Percentiles rank a stretch among this genome's conserved stretches.
Conservation (phyloP, 1,140 invertebrate species). For the Lerema accius region DNA sequence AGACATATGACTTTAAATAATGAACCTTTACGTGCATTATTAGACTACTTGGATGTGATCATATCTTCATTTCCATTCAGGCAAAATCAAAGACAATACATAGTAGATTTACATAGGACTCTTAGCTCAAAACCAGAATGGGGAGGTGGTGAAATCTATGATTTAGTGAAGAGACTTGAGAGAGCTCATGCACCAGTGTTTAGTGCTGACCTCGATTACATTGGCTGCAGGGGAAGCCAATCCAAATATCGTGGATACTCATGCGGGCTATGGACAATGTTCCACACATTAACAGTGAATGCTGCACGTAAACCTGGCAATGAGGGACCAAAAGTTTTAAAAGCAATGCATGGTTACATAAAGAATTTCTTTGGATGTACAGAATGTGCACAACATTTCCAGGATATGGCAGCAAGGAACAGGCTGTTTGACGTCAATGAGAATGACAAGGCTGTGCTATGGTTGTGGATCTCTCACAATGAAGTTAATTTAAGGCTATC, state of each 20-base stretch:
- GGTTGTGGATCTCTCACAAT: constrained; percentile 98
- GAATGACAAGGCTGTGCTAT: constrained; percentile 91
- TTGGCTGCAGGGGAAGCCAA: constrained; percentile 92
- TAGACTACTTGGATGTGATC: constrained; percentile 88
- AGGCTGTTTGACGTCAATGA: constrained; percentile 87
- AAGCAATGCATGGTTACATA: constrained; percentile 94
- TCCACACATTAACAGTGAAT: constrained; percentile 96
- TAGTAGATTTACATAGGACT: constrained; percentile 83
- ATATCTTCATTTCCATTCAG: constrained; percentile 89
- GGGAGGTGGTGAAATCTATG: constrained; percentile 83
- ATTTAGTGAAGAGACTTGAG: constrained; percentile 83
- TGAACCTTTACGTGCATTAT: constrained; percentile 87
- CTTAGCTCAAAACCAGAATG: constrained; percentile 77
- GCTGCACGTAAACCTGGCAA: constrained; percentile 82
- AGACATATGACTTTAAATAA: constrained; percentile 87
- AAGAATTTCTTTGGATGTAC: constrained; percentile 97
- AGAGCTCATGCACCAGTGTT: constrained; percentile 82
- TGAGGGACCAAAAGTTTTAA: constrained; percentile 86
- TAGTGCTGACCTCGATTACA: constrained; percentile 86
- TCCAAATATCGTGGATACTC: constrained; percentile 93
- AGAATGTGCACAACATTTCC: constrained; percentile 95
- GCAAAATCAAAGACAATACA: constrained; percentile 85
- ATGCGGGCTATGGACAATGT: constrained; percentile 97
- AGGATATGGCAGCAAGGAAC: constrained; percentile 88
- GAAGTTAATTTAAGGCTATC: constrained; percentile 94